A percentile compares a stretch with the other conserved stretches of the same genome.
Evolutionary conservation across 2,797 vertebrate species (phyloP).

Genomic region (Microctenopoma lineatum): DNA sequence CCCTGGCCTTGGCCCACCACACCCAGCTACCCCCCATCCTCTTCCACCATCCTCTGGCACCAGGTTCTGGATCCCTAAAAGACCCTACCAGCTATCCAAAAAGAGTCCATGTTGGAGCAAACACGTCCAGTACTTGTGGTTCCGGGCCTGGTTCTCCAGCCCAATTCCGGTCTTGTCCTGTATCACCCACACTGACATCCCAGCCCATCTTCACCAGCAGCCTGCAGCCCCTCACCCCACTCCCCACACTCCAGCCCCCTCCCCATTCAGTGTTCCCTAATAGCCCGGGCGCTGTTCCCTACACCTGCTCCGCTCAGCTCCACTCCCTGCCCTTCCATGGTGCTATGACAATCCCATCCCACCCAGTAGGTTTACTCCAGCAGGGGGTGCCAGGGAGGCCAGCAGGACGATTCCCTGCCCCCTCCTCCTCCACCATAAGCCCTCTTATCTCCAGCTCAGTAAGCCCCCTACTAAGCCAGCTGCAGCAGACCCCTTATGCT

Average conservation of each 20-base stretch:
- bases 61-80: constrained; percentile 81
- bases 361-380: constrained; percentile 81
- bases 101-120: constrained; percentile 79
- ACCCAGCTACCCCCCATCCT: constrained; percentile 90
- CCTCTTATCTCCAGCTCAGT: constrained; percentile 86
- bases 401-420: constrained; percentile 67
- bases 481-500: constrained; percentile 80
- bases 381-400: constrained; percentile 79
- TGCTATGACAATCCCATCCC: constrained; percentile 71
- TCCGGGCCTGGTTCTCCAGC: constrained; percentile 82
- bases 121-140: constrained; percentile 76
- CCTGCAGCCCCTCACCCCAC: constrained; percentile 67
- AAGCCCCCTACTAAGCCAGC: constrained; percentile 82
- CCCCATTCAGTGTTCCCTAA: constrained; percentile 65
- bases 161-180: constrained; percentile 73
- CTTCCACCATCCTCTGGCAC: constrained; percentile 87
- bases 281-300: constrained; percentile 68
- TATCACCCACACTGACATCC: constrained; percentile 66
- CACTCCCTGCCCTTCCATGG: constrained; percentile 76
- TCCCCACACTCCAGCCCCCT: constrained; percentile 54
- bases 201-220: constrained; percentile 75
- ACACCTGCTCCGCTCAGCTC: constrained; percentile 81
- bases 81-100: constrained; percentile 81
- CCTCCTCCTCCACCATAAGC: constrained; percentile 73
- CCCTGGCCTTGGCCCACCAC: constrained; percentile 94